These are phyloP conservation scores for Lutra lutra DNA, from an alignment of 2,797 vertebrate genomes.

Conservation along the genomic window DNA sequence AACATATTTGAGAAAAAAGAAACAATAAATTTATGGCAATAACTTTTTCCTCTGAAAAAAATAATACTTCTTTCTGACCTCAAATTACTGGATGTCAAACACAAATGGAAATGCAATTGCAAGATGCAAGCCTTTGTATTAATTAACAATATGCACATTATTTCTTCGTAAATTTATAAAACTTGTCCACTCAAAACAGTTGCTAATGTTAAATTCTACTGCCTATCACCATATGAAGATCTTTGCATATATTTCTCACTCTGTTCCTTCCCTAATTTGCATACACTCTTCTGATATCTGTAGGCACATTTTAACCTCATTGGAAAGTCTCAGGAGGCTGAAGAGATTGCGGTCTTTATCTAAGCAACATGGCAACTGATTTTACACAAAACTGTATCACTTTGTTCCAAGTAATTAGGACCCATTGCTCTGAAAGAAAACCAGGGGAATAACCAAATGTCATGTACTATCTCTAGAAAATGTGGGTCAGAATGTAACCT, in stretches of 20 bases:
- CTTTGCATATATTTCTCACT: background rate
- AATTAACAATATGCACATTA: background rate
- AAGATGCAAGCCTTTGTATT: background rate
- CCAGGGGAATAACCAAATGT: background rate
- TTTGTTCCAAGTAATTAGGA: conserved; percentile 49
- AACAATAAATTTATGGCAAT: background rate
- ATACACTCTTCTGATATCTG: background rate
- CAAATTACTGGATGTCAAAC: background rate
- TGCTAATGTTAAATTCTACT: background rate
- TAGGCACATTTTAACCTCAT: background rate
- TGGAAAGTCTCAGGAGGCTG: background rate
- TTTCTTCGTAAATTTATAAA: background rate
- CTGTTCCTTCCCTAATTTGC: background rate
- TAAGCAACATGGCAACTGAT: background rate
- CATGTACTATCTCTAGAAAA: conserved; percentile 14
- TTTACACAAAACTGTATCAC: background rate
- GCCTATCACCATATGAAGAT: background rate
- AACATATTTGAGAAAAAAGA: background rate
- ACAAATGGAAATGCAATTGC: background rate
- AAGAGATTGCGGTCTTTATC: background rate
- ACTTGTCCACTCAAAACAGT: background rate
- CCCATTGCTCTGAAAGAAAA: background rate
- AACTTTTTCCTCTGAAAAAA: background rate
- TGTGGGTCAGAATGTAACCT: background rate
- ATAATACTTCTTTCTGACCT: background rate